Conservation (phyloP, 2,797 vertebrate species). For the Cuculus canorus region DNA sequence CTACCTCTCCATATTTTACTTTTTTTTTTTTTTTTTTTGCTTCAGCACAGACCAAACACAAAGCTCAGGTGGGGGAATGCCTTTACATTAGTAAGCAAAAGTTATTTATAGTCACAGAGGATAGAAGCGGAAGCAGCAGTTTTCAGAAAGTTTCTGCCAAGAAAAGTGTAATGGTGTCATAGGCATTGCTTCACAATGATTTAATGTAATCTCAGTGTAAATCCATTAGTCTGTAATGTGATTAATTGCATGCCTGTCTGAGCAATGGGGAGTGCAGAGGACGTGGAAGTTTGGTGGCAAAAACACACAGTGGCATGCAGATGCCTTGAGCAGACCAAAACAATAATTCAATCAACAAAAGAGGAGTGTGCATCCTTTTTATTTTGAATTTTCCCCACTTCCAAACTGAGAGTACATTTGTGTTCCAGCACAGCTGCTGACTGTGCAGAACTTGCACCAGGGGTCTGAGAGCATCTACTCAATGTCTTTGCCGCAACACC, state of each 20-base stretch:
- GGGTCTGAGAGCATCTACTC: neutral
- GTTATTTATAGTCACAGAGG: neutral
- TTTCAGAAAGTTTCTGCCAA: neutral
- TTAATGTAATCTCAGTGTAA: neutral
- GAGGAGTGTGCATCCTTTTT: neutral
- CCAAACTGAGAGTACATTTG: accelerated
- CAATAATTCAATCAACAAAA: neutral
- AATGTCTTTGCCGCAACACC: accelerated
- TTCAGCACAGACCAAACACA: neutral
- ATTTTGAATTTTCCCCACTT: neutral
- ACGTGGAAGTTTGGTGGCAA: neutral
- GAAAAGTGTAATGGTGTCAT: neutral
- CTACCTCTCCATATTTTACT: neutral
- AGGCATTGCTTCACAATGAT: neutral
- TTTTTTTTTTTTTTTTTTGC: no score
- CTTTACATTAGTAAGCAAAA: neutral
- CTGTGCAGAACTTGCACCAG: neutral
- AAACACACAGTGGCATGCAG: accelerated
- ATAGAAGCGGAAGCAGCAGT: neutral
- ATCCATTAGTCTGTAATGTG: constrained; percentile 1
- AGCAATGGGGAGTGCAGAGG: neutral
- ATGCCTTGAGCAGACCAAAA: neutral
- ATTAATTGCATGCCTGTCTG: constrained; percentile 6
- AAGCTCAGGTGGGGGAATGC: neutral
- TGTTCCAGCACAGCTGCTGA: neutral